Evolutionary conservation across 1,140 invertebrate genomes (phyloP).

Genomic region (Drosophila ogumai): DNA sequence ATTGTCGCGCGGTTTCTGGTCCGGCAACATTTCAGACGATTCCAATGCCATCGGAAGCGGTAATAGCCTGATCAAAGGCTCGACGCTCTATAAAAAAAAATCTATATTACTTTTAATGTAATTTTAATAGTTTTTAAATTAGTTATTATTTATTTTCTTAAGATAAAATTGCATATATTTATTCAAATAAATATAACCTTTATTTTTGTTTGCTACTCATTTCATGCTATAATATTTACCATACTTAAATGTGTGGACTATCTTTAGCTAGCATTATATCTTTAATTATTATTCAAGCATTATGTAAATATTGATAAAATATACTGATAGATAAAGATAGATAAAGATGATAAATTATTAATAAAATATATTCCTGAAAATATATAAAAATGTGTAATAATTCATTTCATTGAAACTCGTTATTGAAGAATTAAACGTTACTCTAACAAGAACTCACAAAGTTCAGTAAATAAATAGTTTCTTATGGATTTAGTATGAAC

Average conservation of each 20-base stretch:
- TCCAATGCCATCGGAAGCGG: slow-evolving; percentile 21
- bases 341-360: not conserved
- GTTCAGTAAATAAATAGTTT: not conserved
- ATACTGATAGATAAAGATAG: not conserved
- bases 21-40: slow-evolving; percentile 20
- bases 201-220: not conserved
- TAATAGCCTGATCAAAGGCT: slow-evolving; percentile 27
- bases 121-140: too few relatives aligned
- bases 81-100: slow-evolving; percentile 10
- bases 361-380: not conserved
- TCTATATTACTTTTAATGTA: not conserved
- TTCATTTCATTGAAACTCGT: too few relatives aligned
- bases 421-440: not conserved
- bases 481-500: not conserved
- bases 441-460: not conserved
- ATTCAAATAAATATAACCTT: not conserved
- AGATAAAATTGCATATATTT: too few relatives aligned
- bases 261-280: not conserved
- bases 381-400: not conserved
- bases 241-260: not conserved
- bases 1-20: slow-evolving; percentile 86
- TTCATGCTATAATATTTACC: not conserved
- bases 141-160: not conserved
- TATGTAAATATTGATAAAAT: not conserved
- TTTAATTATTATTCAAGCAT: not conserved